A percentile compares a stretch with the other conserved stretches of the same genome.
These are phyloP conservation scores for Melanostoma mellinum DNA, from an alignment of 2,888 invertebrate species.

Conservation along the genomic window DNA sequence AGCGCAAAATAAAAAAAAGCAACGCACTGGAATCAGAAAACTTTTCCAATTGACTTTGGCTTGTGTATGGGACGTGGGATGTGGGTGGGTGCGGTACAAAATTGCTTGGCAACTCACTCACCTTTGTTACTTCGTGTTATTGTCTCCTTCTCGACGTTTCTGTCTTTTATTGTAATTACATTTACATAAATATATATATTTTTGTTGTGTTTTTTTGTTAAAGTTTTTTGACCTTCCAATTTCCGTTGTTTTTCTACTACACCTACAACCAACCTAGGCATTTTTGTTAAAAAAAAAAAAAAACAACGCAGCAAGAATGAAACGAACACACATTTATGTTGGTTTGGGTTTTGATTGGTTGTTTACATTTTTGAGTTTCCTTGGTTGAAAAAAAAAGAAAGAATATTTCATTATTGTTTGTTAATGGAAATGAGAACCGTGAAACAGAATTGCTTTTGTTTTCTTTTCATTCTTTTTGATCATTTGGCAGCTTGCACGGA, in stretches of 20 bases:
- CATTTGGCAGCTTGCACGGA: conserved; percentile 90
- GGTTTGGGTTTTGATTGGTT: conserved; percentile 54
- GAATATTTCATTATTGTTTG: conserved; percentile 34
- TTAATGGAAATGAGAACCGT: conserved; percentile 66
- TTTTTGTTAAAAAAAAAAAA: conserved; percentile 22
- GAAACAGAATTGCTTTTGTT: conserved; percentile 70
- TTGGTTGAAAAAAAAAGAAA: conserved; percentile 66
- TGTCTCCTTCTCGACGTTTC: conserved; percentile 27
- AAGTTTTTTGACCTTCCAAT: conserved; percentile 24
- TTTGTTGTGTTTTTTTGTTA: conserved; percentile 28
- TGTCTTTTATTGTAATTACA: conserved; percentile 18
- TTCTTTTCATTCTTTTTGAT: conserved; percentile 74
- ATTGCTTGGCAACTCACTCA: conserved; percentile 37
- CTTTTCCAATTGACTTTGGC: conserved; percentile 62
- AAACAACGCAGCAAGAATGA: conserved; percentile 36
- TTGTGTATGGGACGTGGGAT: conserved; percentile 6
- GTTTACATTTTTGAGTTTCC: conserved; percentile 58
- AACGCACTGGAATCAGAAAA: conserved; percentile 30
- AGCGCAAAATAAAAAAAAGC: conserved; percentile 27
- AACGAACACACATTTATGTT: conserved; percentile 54
- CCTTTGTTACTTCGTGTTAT: conserved; percentile 12
- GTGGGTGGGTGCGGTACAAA: conserved; percentile 24
- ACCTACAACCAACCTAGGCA: too few species aligned
- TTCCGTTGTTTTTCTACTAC: background rate
- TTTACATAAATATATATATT: conserved; percentile 29